Base-by-base conservation (phyloP, 2,797 vertebrate species). In the Nyctalus aviator region DNA sequence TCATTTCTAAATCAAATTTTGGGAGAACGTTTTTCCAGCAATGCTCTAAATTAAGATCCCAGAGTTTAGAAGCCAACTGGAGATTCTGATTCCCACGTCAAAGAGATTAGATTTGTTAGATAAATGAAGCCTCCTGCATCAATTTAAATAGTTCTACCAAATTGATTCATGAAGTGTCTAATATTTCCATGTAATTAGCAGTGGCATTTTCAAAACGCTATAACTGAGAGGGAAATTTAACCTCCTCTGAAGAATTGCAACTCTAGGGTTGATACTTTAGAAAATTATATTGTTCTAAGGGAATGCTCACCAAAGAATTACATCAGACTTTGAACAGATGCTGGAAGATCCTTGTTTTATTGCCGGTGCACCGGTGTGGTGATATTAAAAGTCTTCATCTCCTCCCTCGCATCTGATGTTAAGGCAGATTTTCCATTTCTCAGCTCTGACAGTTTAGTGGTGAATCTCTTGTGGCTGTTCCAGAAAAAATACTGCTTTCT, bases 151-250 rank as follows among this genome's bases (percentile, higher is more conserved):
- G 84, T 95, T 97, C 59, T 93, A 64, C 84, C 85, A 94, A 93
- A 92, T 64, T 94, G 92, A 77, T 97, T 96, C 32, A 46, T 95
- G 84, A 94, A 96, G 66, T 97, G 50, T 95, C 77, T 78, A 93
- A 69, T 97, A 94, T 91, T 97, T 97, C 73, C 73, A 50, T 78
- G 66, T 96, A 96, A 97, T 97, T 97, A 97, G 50, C 84, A 86
- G 55, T 96, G 92, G 15, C 92, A 90, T 98, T 98, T 98, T 97
- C 86, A 97, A 96, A 97, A 95, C 0, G 10, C 71, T 96, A 83
- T 94, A 96, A 90, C 72, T 79, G 87, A 97, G 94, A 96, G 83
- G 73, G 59, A 96, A 95, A 46, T 97, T 95, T 93, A 97, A 95
- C 68, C 91, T 91, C 95, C 46, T 96, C 87, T 93, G 94, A 96